These are phyloP conservation scores for Corythornis cristatus DNA, from an alignment of 2,113 vertebrate species.

Conservation along the genomic window DNA sequence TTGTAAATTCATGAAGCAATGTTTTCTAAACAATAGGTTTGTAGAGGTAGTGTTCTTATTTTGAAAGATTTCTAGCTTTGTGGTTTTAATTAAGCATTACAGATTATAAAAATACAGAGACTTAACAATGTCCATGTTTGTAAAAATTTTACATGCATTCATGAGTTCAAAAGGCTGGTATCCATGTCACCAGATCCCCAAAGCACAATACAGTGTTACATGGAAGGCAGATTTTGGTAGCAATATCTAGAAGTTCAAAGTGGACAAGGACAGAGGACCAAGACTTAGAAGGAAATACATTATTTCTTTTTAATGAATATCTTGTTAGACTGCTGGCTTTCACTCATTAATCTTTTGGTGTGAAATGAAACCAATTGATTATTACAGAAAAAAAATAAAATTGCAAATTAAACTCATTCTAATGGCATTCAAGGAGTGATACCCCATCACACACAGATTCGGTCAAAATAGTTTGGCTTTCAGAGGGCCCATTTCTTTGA, in stretches of 20 bases:
- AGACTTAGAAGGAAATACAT: neutral
- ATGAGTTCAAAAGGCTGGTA: neutral
- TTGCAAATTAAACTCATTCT: constrained; percentile 12
- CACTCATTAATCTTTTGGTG: neutral
- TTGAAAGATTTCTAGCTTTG: neutral
- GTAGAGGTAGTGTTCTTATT: neutral
- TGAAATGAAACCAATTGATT: neutral
- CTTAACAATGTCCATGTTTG: neutral
- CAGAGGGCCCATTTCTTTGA: neutral
- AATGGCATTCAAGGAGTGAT: neutral
- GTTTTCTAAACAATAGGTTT: neutral
- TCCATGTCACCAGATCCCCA: neutral
- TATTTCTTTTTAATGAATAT: constrained; percentile 18
- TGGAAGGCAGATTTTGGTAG: neutral
- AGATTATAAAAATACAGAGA: neutral
- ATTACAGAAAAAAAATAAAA: neutral
- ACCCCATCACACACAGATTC: neutral
- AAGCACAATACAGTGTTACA: neutral
- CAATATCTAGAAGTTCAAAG: neutral
- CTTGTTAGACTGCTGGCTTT: neutral
- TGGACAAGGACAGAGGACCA: neutral
- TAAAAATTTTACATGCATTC: neutral
- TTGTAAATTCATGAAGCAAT: neutral
- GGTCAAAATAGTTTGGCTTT: neutral
- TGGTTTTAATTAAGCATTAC: neutral